These are phyloP conservation scores for Himalopsyche japonica DNA, from an alignment of 2,888 invertebrate species.

Conservation along the genomic window DNA sequence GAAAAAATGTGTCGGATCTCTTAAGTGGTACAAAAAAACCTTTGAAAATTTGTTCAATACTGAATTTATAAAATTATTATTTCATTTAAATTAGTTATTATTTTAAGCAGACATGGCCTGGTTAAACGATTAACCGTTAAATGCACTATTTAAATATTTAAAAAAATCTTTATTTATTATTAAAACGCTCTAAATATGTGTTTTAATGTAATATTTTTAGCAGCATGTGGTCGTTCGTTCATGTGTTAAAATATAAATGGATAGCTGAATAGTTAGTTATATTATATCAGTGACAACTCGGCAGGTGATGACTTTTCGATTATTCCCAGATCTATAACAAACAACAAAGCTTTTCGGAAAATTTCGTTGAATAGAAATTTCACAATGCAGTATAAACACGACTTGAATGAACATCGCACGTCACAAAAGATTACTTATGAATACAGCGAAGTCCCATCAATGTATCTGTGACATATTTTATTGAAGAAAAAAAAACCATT, in stretches of 20 bases:
- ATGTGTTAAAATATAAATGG: background rate
- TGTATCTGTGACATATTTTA: background rate
- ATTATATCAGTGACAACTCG: background rate
- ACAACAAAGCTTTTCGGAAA: background rate
- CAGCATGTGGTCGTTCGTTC: background rate
- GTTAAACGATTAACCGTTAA: too few species aligned
- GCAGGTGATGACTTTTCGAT: background rate
- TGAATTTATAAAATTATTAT: too few species aligned
- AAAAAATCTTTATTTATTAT: too few species aligned
- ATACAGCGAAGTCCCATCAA: background rate
- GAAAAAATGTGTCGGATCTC: too few species aligned
- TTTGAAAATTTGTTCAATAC: too few species aligned
- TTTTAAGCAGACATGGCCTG: too few species aligned
- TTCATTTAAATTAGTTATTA: too few species aligned
- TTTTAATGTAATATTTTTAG: background rate
- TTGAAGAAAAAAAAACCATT: too few species aligned
- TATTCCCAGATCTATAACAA: background rate
- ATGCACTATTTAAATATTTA: too few species aligned
- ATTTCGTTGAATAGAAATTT: background rate
- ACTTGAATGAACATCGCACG: background rate
- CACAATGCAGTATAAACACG: background rate
- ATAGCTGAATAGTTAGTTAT: background rate
- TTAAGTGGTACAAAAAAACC: too few species aligned
- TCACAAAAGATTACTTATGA: background rate
- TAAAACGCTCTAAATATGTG: too few species aligned